These are phyloP conservation scores for Lagodon rhomboides DNA, from an alignment of 2,797 vertebrate species.

Conservation along the genomic window DNA sequence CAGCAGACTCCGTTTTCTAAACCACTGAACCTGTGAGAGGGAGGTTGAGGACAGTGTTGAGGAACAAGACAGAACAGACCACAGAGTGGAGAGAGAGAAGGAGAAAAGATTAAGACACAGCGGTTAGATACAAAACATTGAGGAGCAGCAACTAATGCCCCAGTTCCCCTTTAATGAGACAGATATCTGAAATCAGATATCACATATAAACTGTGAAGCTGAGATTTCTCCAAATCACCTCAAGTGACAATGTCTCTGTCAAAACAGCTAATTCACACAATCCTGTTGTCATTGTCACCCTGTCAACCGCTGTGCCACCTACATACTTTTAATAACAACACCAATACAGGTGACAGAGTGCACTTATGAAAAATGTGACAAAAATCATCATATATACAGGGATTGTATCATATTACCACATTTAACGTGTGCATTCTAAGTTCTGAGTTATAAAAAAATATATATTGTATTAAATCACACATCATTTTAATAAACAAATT, in stretches of 20 bases:
- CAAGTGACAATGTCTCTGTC: background rate
- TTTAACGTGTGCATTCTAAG: background rate
- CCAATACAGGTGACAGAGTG: background rate
- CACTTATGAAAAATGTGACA: background rate
- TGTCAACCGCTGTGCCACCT: background rate
- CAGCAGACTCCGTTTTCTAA: slow-evolving; percentile 87
- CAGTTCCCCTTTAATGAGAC: slow-evolving; percentile 29
- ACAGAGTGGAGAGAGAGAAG: background rate
- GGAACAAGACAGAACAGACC: background rate
- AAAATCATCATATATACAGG: background rate
- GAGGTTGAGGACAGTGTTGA: background rate
- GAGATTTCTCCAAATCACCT: slow-evolving; percentile 13
- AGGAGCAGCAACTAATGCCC: slow-evolving; percentile 14
- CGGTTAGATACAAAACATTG: background rate
- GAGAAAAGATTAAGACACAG: background rate
- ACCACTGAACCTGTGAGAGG: slow-evolving; percentile 89
- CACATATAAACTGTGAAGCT: slow-evolving; percentile 20
- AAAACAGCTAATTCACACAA: background rate
- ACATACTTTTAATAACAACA: slow-evolving; percentile 8
- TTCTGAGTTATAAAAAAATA: background rate
- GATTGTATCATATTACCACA: background rate
- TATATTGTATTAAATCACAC: background rate
- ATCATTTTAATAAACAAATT: background rate
- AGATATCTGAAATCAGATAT: slow-evolving; percentile 7
- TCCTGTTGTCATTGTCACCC: background rate